A percentile compares a stretch with the other conserved stretches of the same genome.
Evolutionary conservation across 2,888 invertebrate genomes (phyloP).

Genomic region (Mimachlamys varia): DNA sequence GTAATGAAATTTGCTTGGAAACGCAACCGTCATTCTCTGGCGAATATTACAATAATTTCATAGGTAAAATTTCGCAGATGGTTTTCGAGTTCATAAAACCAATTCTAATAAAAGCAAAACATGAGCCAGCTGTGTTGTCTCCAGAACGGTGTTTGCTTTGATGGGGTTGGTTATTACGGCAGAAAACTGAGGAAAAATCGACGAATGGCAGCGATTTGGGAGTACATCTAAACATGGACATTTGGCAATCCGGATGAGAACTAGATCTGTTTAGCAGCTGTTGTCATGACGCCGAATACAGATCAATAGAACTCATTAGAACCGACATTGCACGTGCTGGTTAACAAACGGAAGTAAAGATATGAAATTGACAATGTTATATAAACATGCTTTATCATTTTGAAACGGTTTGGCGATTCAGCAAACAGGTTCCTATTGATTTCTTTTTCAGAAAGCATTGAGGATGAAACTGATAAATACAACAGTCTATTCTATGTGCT

Average conservation of each 20-base stretch:
- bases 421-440: slow-evolving; percentile 3
- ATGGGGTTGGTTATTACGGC: slow-evolving; percentile 6
- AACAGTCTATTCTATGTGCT: not conserved
- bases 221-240: slow-evolving; percentile 2
- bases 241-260: slow-evolving; percentile 24
- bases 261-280: not conserved
- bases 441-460: not conserved
- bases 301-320: slow-evolving; percentile 18
- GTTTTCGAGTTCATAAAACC: slow-evolving; percentile 36
- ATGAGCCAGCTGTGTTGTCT: slow-evolving; percentile 4
- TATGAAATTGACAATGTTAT: slow-evolving; percentile 36
- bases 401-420: slow-evolving; percentile 23
- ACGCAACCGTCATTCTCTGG: not conserved
- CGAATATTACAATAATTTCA: slow-evolving; percentile 32
- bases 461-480: not conserved
- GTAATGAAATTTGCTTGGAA: slow-evolving; percentile 19
- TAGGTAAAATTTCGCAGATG: slow-evolving; percentile 33
- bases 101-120: slow-evolving; percentile 36
- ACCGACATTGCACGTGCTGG: not conserved
- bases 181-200: not conserved
- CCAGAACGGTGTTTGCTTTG: slow-evolving; percentile 1
- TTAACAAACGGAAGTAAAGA: slow-evolving; percentile 20
- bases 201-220: not conserved
- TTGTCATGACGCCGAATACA: slow-evolving; percentile 28
- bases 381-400: slow-evolving; percentile 34